Base-by-base conservation (phyloP, 2,888 invertebrate genomes). In the Tinea semifulvella region DNA sequence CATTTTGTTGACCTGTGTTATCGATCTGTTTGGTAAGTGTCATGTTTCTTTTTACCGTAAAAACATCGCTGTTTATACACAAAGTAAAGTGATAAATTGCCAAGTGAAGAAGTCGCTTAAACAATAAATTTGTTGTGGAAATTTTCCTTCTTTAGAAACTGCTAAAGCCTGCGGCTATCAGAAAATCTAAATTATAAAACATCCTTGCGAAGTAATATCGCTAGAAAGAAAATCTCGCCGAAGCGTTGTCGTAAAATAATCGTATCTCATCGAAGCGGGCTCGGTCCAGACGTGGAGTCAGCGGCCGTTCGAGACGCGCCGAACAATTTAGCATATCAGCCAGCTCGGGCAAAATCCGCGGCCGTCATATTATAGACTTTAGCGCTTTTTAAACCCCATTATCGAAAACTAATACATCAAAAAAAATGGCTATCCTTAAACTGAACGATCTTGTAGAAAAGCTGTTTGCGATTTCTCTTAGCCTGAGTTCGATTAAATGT, bases 241-340 rank as follows among this genome's bases (percentile, higher is more conserved):
- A 60, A 60, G 58, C 60, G 59, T 60, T 66, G 68, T 68, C 70
- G 68, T 68, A 65, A 71, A 75, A 73, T 73, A 65, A 74, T 73
- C 68, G 68, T 65, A 57, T 66, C 61, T 62, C 64, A 65, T 65
- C 63, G 65, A 52, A 58, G 56, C 13, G 17, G 17, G 11, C 39
- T 25, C 49, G 51, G 50, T 52, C 60, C 61, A 74, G 76, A 75
- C 74, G 76, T 73, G 54, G 56, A 62, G 74, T 74, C 76, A 75
- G 77, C 74, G 65, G 54, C 53, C 56, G 42, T 19, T 43, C 11
- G 6, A 35, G 36, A 51, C 54, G 55, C 53, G 60, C 10, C 27
- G 40, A 26, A 13, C 3, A 20, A 61, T 63, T 77, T 77, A 71
- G 72, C 77, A 77, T 77, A 75, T 68, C 67, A 42, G 64, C 62